These are phyloP conservation scores for Sinelater perroti DNA, from an alignment of 2,888 invertebrate genomes.

Conservation along the genomic window DNA sequence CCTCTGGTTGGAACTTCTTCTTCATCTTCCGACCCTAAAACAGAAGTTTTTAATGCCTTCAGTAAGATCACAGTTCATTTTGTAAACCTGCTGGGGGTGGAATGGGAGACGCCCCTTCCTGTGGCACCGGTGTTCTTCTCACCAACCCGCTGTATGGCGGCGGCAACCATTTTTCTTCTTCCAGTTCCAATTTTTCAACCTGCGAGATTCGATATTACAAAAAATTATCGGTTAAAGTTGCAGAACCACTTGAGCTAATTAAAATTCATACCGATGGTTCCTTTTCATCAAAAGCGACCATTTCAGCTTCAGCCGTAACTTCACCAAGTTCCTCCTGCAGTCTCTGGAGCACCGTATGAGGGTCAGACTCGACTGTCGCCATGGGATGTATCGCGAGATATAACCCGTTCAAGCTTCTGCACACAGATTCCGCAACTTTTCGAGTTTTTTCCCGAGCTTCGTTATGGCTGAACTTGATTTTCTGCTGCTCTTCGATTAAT, in stretches of 20 bases:
- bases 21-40: conserved; percentile 76
- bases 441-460: conserved; percentile 53
- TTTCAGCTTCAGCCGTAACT: conserved; percentile 16
- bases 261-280: too few relatives aligned
- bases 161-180: conserved; percentile 56
- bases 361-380: conserved; percentile 8
- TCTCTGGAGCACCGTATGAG: conserved; percentile 5
- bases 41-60: too few relatives aligned
- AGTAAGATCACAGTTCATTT: too few relatives aligned
- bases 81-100: conserved; percentile 47
- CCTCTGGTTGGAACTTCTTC: conserved; percentile 84
- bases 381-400: conserved; percentile 41
- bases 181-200: conserved; percentile 41
- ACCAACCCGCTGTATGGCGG: conserved; percentile 56
- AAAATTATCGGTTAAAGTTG: too few relatives aligned
- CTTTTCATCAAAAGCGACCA: conserved; percentile 4
- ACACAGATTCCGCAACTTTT: conserved; percentile 43
- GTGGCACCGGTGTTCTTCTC: conserved; percentile 55
- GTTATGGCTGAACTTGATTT: conserved; percentile 58
- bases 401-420: conserved; percentile 38
- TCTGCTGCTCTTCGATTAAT: conserved; percentile 65
- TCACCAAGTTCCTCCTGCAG: conserved; percentile 26
- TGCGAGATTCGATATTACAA: neutral
- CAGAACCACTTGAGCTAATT: too few relatives aligned
- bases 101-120: conserved; percentile 52